These are phyloP conservation scores for Stegophylla sp. DNA, from an alignment of 2,888 invertebrate genomes.

Conservation along the genomic window DNA sequence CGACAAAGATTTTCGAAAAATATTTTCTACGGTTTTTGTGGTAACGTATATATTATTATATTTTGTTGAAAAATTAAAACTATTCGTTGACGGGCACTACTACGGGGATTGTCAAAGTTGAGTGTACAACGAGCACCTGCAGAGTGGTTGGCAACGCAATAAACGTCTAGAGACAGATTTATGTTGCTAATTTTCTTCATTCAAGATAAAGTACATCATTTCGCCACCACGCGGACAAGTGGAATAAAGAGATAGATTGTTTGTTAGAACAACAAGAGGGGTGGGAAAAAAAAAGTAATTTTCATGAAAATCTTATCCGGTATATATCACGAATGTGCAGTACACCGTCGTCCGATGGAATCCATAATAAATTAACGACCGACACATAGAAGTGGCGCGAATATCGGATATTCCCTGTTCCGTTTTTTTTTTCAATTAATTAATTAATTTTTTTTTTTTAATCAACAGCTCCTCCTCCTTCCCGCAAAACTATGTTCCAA, in stretches of 20 bases:
- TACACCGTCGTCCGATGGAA: conserved; percentile 13
- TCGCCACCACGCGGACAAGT: neutral
- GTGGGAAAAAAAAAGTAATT: conserved; percentile 16
- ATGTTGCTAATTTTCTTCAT: conserved; percentile 53
- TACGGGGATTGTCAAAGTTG: neutral
- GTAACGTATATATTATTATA: neutral
- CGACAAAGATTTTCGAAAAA: too few relatives aligned
- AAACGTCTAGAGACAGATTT: conserved; percentile 47
- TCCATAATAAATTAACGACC: conserved; percentile 24
- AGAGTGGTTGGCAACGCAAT: conserved; percentile 25
- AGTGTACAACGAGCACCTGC: neutral
- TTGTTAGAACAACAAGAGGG: too few relatives aligned
- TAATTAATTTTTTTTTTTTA: conserved; percentile 19
- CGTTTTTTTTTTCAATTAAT: neutral
- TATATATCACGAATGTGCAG: conserved; percentile 32
- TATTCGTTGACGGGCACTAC: neutral
- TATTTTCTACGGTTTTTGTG: too few relatives aligned
- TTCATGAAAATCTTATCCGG: conserved; percentile 32
- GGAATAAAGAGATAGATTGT: conserved; percentile 18
- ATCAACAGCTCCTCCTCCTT: neutral
- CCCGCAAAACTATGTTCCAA: too few relatives aligned
- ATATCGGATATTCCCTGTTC: neutral
- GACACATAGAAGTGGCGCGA: neutral
- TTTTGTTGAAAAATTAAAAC: neutral
- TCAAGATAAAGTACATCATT: conserved; percentile 28